Conservation (phyloP, 2,888 invertebrate species). For the Orthosia gothica region DNA sequence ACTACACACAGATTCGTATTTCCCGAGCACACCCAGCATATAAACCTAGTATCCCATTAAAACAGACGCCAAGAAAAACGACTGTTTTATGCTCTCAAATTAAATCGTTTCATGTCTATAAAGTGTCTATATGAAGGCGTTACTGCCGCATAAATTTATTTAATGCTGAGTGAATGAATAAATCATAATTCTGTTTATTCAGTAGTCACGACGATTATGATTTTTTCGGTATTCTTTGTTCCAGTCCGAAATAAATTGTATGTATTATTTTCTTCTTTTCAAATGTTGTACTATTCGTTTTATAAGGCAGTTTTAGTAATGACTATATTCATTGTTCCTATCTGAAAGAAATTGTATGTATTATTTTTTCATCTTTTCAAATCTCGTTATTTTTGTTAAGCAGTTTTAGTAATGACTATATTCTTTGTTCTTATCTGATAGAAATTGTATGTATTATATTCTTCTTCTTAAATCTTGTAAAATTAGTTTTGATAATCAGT, state of each 20-base stretch:
- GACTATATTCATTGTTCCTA: background rate
- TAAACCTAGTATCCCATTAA: conserved; percentile 4
- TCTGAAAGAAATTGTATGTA: background rate
- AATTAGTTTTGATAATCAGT: background rate
- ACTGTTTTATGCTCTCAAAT: conserved; percentile 33
- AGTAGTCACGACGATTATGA: conserved; percentile 12
- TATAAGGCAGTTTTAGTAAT: background rate
- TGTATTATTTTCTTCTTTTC: background rate
- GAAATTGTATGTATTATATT: background rate
- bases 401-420: background rate
- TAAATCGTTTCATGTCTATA: conserved; percentile 42
- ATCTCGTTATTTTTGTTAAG: background rate
- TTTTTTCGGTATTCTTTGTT: conserved; percentile 13
- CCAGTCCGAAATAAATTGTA: background rate
- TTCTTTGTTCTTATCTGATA: background rate
- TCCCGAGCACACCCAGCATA: background rate
- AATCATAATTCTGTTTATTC: conserved; percentile 40
- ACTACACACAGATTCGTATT: background rate
- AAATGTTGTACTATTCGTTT: background rate
- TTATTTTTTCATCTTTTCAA: background rate
- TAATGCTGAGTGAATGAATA: conserved; percentile 52
- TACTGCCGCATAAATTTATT: conserved; percentile 56
- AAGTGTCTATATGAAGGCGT: conserved; percentile 44
- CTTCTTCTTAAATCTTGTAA: background rate
- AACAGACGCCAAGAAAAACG: conserved; percentile 4